phyloP scores from a whole-genome alignment of 2,888 invertebrate genomes.

The Oithona nana region DNA sequence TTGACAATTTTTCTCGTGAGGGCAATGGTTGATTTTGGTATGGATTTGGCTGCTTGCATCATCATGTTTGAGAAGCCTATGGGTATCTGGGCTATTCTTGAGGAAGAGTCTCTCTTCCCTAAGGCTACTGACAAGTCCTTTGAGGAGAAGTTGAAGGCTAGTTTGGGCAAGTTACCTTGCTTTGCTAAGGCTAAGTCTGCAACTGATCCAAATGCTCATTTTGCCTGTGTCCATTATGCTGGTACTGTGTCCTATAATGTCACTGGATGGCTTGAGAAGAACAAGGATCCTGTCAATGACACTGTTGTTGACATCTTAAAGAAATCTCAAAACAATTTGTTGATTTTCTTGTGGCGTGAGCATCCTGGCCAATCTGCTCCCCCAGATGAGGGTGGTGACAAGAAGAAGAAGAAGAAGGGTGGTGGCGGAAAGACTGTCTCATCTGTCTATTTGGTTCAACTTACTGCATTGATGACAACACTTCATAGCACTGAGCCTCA shows the following conservation, averaged over 20 bases:
- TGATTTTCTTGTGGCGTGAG: conserved; percentile 78
- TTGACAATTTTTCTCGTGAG: too few relatives aligned
- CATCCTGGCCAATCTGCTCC: conserved; percentile 57
- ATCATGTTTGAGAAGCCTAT: conserved; percentile 94
- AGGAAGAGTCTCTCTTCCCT: conserved; percentile 99
- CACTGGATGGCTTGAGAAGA: conserved; percentile 98
- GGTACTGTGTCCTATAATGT: conserved; percentile 97
- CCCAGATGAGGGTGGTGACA: conserved; percentile 25
- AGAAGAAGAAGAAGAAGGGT: conserved; percentile 71
- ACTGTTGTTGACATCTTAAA: conserved; percentile 93
- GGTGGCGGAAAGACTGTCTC: conserved; percentile 99
- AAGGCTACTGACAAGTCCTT: conserved; percentile 98
- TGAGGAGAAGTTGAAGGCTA: conserved; percentile 94
- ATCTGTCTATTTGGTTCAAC: conserved; percentile 77
- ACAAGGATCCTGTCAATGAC: conserved; percentile 99
- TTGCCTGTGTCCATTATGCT: conserved; percentile 97
- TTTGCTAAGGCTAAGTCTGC: conserved; percentile 86
- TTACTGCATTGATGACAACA: conserved; percentile 95
- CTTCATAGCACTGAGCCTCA: conserved; percentile 92
- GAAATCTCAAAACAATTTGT: conserved; percentile 65
- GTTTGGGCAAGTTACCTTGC: conserved; percentile 94
- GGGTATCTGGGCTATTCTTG: conserved; percentile 99
- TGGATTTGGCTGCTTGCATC: conserved; percentile 68
- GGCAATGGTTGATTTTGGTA: conserved; percentile 39
- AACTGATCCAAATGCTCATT: conserved; percentile 94